These are phyloP conservation scores for Sericinus montela DNA, from an alignment of 2,888 invertebrate species.

Conservation along the genomic window DNA sequence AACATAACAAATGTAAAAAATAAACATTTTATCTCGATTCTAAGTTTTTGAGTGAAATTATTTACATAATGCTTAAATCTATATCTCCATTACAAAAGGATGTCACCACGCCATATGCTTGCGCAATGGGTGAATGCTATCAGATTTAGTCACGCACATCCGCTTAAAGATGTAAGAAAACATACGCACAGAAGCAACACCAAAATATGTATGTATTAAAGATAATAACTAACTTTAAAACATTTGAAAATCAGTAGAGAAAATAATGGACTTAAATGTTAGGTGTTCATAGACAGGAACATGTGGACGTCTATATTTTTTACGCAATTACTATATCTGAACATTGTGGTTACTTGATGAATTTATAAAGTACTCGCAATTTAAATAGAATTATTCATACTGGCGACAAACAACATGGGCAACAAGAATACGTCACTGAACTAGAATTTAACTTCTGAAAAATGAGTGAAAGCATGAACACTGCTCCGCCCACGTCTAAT, in stretches of 20 bases:
- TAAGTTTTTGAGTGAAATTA: neutral
- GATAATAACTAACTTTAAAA: too few relatives aligned
- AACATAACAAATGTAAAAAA: too few relatives aligned
- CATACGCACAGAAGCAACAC: too few relatives aligned
- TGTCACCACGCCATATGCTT: neutral
- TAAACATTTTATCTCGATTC: too few relatives aligned
- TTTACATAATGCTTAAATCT: neutral
- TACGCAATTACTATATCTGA: too few relatives aligned
- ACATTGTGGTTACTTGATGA: too few relatives aligned
- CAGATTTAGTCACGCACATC: neutral
- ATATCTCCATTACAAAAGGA: neutral
- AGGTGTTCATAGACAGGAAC: too few relatives aligned
- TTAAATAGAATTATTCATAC: neutral
- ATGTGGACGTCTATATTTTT: too few relatives aligned
- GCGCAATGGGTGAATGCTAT: neutral
- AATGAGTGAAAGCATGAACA: slow-evolving; percentile 4
- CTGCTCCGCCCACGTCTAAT: slow-evolving; percentile 32
- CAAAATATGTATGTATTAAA: too few relatives aligned
- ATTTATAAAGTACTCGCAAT: neutral
- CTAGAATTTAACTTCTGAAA: slow-evolving; percentile 4
- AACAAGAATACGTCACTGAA: slow-evolving; percentile 3
- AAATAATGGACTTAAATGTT: too few relatives aligned
- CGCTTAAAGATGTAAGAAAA: slow-evolving; percentile 4
- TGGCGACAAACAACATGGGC: neutral
- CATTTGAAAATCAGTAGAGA: too few relatives aligned